Conservation (phyloP, 2,113 vertebrate genomes). For the Urocynchramus pylzowi region DNA sequence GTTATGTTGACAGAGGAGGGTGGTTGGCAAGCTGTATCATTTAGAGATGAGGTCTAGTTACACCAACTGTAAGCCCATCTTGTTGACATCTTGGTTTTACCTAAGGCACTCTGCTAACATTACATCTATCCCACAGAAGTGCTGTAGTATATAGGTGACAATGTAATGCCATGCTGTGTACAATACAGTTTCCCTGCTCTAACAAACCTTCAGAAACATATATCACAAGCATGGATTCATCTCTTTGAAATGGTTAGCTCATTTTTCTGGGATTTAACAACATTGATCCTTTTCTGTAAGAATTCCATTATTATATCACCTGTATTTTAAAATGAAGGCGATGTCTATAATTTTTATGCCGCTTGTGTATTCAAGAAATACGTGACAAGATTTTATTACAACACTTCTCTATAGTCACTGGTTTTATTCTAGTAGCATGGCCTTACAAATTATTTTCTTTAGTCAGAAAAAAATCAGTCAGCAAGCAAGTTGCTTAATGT, state of each 20-base stretch:
- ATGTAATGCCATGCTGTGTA: not conserved
- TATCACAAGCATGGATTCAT: not conserved
- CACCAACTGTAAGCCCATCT: not conserved
- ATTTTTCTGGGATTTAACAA: not conserved
- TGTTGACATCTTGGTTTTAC: constrained; percentile 14
- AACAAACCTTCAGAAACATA: not conserved
- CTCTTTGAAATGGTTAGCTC: not conserved
- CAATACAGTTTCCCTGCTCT: not conserved
- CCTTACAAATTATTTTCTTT: not conserved
- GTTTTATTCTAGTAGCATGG: not conserved
- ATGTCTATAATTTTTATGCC: not conserved
- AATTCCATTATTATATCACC: not conserved
- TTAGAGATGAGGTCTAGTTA: constrained; percentile 16
- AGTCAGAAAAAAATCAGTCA: constrained; percentile 4
- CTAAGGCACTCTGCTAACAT: constrained; percentile 1
- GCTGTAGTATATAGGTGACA: not conserved
- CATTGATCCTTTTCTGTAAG: not conserved
- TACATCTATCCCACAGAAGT: not conserved
- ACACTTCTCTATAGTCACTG: not conserved
- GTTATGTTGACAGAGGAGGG: not conserved
- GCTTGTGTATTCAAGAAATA: not conserved
- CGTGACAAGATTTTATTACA: not conserved
- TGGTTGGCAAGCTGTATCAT: not conserved
- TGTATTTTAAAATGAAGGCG: not conserved
- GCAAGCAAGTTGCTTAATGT: constrained; percentile 29